These are phyloP conservation scores for Drosophila suboccidentalis DNA, from an alignment of 2,888 invertebrate species.

Conservation along the genomic window DNA sequence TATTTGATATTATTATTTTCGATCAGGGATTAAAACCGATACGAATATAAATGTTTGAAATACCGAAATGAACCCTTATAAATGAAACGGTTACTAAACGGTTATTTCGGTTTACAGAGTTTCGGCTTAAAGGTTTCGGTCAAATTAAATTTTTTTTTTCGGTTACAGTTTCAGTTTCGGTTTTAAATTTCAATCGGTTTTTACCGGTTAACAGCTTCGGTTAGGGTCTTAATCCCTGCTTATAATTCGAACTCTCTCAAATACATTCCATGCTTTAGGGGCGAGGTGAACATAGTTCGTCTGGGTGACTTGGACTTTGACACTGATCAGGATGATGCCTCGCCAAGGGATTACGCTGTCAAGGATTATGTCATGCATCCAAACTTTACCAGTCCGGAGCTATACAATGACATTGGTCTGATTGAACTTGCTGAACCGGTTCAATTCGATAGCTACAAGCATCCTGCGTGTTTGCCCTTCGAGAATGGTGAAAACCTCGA, in stretches of 20 bases:
- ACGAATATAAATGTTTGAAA: no score
- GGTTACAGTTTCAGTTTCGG: no score
- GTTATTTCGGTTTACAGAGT: no score
- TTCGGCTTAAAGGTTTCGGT: no score
- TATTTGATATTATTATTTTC: no score
- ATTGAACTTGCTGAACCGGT: constrained; percentile 85
- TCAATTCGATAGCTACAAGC: constrained; percentile 83
- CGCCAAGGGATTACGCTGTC: constrained; percentile 76
- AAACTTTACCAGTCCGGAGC: constrained; percentile 43
- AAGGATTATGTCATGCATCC: constrained; percentile 80
- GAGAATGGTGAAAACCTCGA: constrained; percentile 36
- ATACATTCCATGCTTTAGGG: constrained; percentile 47
- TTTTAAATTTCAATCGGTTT: no score
- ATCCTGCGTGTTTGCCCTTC: constrained; percentile 86
- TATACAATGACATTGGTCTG: constrained; percentile 87
- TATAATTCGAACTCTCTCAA: neutral
- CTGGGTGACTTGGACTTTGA: constrained; percentile 81
- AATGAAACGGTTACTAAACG: no score
- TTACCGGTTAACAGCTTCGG: no score
- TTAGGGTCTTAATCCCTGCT: no score
- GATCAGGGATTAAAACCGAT: no score
- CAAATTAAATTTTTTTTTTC: no score
- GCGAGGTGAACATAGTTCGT: constrained; percentile 74
- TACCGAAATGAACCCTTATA: no score
- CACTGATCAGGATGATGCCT: constrained; percentile 71